Evolutionary conservation across 2,888 invertebrate genomes (phyloP).

Genomic region (Clivina fossor): DNA sequence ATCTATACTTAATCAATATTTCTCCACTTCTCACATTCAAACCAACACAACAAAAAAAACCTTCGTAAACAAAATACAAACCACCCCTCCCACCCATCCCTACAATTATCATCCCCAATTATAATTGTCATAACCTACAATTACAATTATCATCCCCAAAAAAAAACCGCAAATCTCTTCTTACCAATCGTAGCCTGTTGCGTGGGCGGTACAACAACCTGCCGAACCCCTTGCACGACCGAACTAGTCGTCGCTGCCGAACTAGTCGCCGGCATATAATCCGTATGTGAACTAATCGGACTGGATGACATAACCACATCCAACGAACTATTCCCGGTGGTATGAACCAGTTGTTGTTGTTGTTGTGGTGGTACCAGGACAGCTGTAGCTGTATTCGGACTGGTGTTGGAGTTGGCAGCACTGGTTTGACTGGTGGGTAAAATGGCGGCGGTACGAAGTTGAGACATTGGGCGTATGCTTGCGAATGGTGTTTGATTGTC

Average conservation of each 20-base stretch:
- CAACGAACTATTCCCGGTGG: slow-evolving; percentile 53
- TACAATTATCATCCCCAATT: no score
- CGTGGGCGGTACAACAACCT: slow-evolving; percentile 67
- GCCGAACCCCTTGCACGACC: slow-evolving; percentile 60
- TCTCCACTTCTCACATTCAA: no score
- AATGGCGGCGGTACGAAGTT: slow-evolving; percentile 65
- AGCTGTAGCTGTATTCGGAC: slow-evolving; percentile 53
- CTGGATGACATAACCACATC: slow-evolving; percentile 66
- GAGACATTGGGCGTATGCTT: slow-evolving; percentile 89
- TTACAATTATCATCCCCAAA: no score
- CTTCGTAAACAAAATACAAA: no score
- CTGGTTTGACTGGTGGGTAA: slow-evolving; percentile 74
- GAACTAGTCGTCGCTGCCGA: slow-evolving; percentile 67
- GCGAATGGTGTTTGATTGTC: slow-evolving; percentile 85
- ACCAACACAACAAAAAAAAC: no score
- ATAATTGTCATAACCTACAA: no score
- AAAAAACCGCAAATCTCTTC: no score
- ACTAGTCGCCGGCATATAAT: slow-evolving; percentile 84
- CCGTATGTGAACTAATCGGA: slow-evolving; percentile 75
- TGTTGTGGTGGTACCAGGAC: slow-evolving; percentile 63
- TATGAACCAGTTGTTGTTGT: slow-evolving; percentile 62
- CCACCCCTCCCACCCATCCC: no score
- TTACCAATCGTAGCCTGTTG: slow-evolving; percentile 42
- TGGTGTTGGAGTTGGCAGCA: slow-evolving; percentile 46
- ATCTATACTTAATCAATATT: no score